Base-by-base conservation (phyloP, 2,888 invertebrate genomes). In the Diadromus collaris region DNA sequence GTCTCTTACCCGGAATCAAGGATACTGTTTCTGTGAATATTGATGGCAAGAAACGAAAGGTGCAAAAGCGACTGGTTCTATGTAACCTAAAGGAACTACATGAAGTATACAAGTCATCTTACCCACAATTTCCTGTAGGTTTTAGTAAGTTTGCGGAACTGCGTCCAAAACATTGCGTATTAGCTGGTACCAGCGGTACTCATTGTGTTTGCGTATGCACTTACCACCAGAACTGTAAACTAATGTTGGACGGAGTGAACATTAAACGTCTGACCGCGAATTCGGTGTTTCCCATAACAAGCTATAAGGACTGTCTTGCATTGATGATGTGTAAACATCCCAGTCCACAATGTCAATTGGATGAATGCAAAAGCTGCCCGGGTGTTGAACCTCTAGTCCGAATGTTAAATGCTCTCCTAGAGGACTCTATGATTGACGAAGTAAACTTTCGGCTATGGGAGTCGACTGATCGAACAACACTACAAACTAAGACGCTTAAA, bases 161-260 rank as follows among this genome's bases (percentile, higher is more conserved):
- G 21, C 61, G 80, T 10, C 81, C 81, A 6, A 69, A 63, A 24
- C 67, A 78, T 48, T 83, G 83, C 54, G 77, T 83, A 10, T 56
- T 83, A 19, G 79, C 79, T 64, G 79, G 81, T 24, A 21, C 78
- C 27, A 58, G 75, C 51, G 82, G 81, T 16, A 82, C 83, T 29
- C 79, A 82, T 60, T 27, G 56, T 29, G 81, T 83, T 5, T 81
- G 82, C 56, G 78, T 83, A 16, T 83, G 81, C 64, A 67, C 44
- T 3, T 63, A 54, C 24, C 75, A 82, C 56, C 65, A 82, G 65
- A 83, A 83, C 73, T 60, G 76, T 7, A 74, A 79, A 46, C 56
- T 83, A 16, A 73, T 81, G 72, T 67, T 79, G 19, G 56, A 68
- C 56, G 65, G 60, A 56, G 67, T 74, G n/a, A 74, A 54, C 61